Percentiles rank a stretch among this genome's conserved stretches.
These are phyloP conservation scores for Chunga burmeisteri DNA, from an alignment of 2,113 vertebrate genomes.

Conservation along the genomic window DNA sequence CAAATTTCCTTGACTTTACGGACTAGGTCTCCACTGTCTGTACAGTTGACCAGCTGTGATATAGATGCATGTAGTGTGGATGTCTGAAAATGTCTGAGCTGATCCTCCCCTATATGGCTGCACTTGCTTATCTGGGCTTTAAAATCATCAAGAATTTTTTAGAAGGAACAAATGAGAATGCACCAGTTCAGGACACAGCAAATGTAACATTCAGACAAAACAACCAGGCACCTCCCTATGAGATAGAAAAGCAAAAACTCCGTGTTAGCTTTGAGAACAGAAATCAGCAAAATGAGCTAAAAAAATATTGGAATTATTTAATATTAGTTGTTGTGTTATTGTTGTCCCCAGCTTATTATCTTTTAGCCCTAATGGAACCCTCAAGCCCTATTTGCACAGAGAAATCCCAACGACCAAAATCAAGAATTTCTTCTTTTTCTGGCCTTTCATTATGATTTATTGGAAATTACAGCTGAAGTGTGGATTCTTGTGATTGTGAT, in stretches of 20 bases:
- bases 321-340: neutral
- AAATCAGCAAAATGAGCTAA: neutral
- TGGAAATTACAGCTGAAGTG: neutral
- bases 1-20: neutral
- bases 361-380: neutral
- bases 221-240: neutral
- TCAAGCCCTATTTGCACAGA: neutral
- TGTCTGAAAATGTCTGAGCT: neutral
- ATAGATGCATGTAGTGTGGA: accelerated
- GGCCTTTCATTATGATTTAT: neutral
- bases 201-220: neutral
- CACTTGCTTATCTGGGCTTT: neutral
- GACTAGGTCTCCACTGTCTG: neutral
- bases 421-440: neutral
- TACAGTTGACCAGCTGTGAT: neutral
- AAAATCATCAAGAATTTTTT: neutral
- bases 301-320: neutral
- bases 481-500: neutral
- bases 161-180: neutral
- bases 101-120: neutral
- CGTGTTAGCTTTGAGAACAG: neutral
- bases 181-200: neutral
- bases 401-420: neutral
- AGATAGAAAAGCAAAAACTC: neutral
- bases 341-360: neutral